Evolutionary conservation across 2,113 vertebrate genomes (phyloP), one percentile per base, ranked within the genome.

Genomic region (Colaptes auratus): DNA sequence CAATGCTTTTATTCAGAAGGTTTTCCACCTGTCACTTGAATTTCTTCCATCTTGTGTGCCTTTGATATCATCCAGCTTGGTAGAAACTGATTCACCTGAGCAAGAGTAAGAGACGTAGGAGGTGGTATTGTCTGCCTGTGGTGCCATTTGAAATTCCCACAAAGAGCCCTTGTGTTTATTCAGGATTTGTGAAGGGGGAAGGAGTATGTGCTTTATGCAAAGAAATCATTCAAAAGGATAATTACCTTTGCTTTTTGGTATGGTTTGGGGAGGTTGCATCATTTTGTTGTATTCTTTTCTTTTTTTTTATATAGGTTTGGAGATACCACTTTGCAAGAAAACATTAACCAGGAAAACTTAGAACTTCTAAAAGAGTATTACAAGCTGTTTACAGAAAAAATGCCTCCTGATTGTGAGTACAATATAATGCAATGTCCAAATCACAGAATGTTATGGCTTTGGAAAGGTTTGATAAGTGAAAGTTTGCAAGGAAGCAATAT

Each of bases 311-410:
- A 21, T 95, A 99, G 99, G 96, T 99, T 99, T 97, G 99, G 99
- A 82, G 99, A 99, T 96, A 99, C 99, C 65, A 99, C 99, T 77
- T 98, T 99, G 94, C 99, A 99, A 96, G 99, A 99, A 96, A 98
- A 98, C 94, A 99, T 99, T 98, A 99, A 99, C 97, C 99, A 99
- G 96, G 99, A 98, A 97, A 99, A 99, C 96, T 98, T 99, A 91
- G 98, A 99, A 96, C 98, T 98, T 91, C 97, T 99, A 66, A 98
- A 99, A 94, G 98, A 98, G 72, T 99, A 99, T 98, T 99, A 98
- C 96, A 98, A 98, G 85, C 97, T 98, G 75, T 98, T 99, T 97
- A 98, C 97, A 10, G 99, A 99, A 97, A 99, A 98, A 96, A 97
- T 99, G 98, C 98, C 99, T 90, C 95, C 98, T 96, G 98, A 99